Percentiles rank a stretch among this genome's conserved stretches.
Conservation (phyloP, 2,113 vertebrate genomes). For the Podarcis raffonei region DNA sequence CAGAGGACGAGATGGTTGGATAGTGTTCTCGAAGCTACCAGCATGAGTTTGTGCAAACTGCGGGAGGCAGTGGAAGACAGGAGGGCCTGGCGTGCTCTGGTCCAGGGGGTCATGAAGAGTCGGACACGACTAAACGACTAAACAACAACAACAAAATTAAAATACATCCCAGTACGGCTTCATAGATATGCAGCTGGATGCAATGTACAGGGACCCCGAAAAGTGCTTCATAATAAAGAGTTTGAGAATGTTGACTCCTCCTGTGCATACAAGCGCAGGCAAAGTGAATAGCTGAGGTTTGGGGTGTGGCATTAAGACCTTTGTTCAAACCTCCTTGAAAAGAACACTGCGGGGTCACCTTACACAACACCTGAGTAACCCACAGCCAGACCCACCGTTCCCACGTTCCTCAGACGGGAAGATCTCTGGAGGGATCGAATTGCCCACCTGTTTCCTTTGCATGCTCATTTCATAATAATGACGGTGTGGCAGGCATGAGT, state of each 20-base stretch:
- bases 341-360: slow-evolving; percentile 34
- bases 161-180: neutral
- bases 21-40: too few relatives aligned
- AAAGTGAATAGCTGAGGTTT: slow-evolving; percentile 13
- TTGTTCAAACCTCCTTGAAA: slow-evolving; percentile 16
- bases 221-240: slow-evolving; percentile 54
- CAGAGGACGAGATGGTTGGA: too few relatives aligned
- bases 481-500: slow-evolving; percentile 61
- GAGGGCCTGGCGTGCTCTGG: too few relatives aligned
- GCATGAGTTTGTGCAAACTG: too few relatives aligned
- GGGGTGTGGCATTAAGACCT: slow-evolving; percentile 34
- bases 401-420: slow-evolving; percentile 56
- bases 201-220: neutral
- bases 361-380: slow-evolving; percentile 41
- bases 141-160: too few relatives aligned
- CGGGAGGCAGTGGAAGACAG: too few relatives aligned
- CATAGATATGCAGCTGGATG: slow-evolving; percentile 3
- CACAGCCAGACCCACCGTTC: slow-evolving; percentile 18
- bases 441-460: slow-evolving; percentile 69
- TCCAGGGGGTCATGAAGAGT: too few relatives aligned
- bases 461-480: slow-evolving; percentile 65
- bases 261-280: neutral
- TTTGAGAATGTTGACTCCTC: slow-evolving; percentile 48
- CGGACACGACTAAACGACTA: too few relatives aligned
- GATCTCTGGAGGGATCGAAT: slow-evolving; percentile 69